Evolutionary conservation across 92 coral and sea anemone genomes (phyloP), one percentile per base, ranked within the genome.

Genomic region (Palythoa grandis): DNA sequence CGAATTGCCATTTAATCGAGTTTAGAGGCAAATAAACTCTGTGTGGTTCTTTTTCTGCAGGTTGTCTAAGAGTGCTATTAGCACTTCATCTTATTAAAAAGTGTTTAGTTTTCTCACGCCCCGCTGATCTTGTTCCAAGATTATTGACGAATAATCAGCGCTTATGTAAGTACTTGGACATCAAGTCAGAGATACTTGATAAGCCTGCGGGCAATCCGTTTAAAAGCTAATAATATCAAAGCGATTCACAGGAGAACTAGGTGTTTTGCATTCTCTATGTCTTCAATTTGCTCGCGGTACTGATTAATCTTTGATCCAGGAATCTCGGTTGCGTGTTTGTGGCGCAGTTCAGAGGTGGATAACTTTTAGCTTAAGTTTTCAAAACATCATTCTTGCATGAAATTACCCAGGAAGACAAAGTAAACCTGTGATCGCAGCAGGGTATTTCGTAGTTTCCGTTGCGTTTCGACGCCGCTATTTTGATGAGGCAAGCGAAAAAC

Each of bases 321-420:
- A 47, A 14, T n/a, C 85, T 43, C 74, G n/a, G 52, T 80, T 80
- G 85, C 85, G 61, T 80, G 84, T 6, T 79, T 47, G 82, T 77
- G 63, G 82, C 52, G 24, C 22, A 23, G 11, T 63, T 0, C 19
- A 52, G 22, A 29, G 35, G 23, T 66, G 13, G 85, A 48, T 80
- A 23, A 52, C 74, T 43, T 80, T 25, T 12, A 66, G 85, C 16
- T 80, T 38, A 54, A 54, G 68, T 76, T 76, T 75, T 76, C 39
- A 76, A 25, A 80, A 68, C 85, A 80, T 61, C 85, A 80, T 66
- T 80, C 85, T 80, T 60, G 85, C 85, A 66, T 80, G 85, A 80
- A 80, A 80, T 80, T 80, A 66, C 72, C 52, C 4, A 24, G 20
- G 58, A 63, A 66, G 85, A 80, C 73, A 66, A 80, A 80, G 58